These are phyloP conservation scores for Ornithorhynchus anatinus DNA, from an alignment of 2,113 vertebrate genomes.

Conservation along the genomic window DNA sequence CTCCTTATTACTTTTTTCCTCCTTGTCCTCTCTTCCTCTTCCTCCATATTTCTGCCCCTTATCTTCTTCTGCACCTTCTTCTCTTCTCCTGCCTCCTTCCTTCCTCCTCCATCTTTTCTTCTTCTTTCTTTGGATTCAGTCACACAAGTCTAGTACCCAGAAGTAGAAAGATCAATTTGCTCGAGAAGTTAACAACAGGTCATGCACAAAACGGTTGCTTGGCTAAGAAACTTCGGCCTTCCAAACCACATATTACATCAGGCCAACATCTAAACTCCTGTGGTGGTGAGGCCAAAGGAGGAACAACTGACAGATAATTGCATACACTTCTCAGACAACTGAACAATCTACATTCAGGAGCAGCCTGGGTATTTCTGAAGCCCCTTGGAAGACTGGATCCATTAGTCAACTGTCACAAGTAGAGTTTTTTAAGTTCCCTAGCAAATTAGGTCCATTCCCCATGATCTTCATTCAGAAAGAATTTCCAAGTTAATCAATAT, in stretches of 20 bases:
- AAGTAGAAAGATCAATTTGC: slow-evolving; percentile 26
- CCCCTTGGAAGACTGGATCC: background rate
- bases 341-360: slow-evolving; percentile 7
- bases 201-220: background rate
- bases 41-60: slow-evolving; percentile 24
- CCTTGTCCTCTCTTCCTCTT: background rate
- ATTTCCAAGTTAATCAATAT: background rate
- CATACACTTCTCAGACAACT: background rate
- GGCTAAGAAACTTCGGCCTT: slow-evolving; percentile 17
- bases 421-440: background rate
- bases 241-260: slow-evolving; percentile 14
- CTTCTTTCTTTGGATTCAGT: slow-evolving; percentile 34
- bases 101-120: background rate
- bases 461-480: slow-evolving; percentile 11
- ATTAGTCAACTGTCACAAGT: background rate
- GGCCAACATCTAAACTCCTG: background rate
- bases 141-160: slow-evolving; percentile 23
- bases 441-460: slow-evolving; percentile 7
- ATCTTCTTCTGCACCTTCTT: too few species aligned
- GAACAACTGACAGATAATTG: background rate
- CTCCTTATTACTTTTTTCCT: background rate
- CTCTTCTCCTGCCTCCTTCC: too few species aligned
- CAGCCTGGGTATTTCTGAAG: background rate
- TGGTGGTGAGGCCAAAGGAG: background rate
- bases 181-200: slow-evolving; percentile 36